Evolutionary conservation across 2,888 invertebrate genomes (phyloP), one percentile per base, ranked within the genome.

Genomic region (Mimachlamys varia): DNA sequence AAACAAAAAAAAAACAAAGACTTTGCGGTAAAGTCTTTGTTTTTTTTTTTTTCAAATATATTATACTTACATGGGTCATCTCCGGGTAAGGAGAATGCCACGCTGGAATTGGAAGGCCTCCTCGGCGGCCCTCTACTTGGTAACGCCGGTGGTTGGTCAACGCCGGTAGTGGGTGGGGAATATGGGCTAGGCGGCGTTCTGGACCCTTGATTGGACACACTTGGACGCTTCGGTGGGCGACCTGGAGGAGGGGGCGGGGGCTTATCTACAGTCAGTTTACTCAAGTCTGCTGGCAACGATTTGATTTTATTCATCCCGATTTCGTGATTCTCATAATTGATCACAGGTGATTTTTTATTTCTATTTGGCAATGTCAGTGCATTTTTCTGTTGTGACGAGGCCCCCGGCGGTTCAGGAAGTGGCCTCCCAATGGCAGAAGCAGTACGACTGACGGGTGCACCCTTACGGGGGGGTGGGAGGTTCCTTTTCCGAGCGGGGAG

Each of bases 291-390:
- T 33, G 76, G 76, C 27, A 22, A 76, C 10, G 76, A 76, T 33
- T 33, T 76, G 13, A 33, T 76, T 76, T 33, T 76, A 4, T 2
- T 4, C 76, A 76, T 76, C 15, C 76, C 33, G 27, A 76, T 27
- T 76, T 76, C 76, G 27, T 76, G 76, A 12, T 76, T 76, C 33
- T 76, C 76, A 76, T 76, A 76, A 33, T 76, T 76, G 12, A 22
- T 76, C 12, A 76, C 76, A 76, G 76, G 76, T 33, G 76, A 76
- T 17, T 76, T 76, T 33, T 76, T 76, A 76, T 76, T 76, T 76
- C 76, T 76, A 76, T 27, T 33, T 27, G 76, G 33, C 33, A 76
- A 33, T 13, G 76, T 27, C 33, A 33, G 76, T 12, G 27, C 12
- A 27, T 76, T 76, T 27, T 76, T 76, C 33, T 76, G 10, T 76